Conservation (phyloP, 2,113 vertebrate species). For the Oceanodroma tethys region DNA sequence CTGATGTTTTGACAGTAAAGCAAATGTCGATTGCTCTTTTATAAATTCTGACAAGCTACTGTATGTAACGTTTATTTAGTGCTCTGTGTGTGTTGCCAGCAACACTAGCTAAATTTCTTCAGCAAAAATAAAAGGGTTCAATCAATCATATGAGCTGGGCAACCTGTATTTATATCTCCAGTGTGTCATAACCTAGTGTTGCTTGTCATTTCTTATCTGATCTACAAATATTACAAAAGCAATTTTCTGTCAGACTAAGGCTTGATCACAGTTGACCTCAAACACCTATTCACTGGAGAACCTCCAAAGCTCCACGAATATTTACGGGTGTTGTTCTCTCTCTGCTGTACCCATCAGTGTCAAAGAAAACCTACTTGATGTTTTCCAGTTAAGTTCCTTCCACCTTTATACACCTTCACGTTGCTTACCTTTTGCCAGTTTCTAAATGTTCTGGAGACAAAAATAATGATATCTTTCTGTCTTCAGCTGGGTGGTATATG, state of each 20-base stretch:
- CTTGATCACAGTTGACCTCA: constrained; percentile 65
- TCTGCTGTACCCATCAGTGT: not conserved
- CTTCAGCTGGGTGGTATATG: not conserved
- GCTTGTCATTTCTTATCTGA: constrained; percentile 73
- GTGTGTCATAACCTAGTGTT: constrained; percentile 54
- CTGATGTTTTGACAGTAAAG: constrained; percentile 70
- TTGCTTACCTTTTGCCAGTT: not conserved
- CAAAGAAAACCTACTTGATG: not conserved
- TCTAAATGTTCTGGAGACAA: not conserved
- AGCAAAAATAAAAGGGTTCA: constrained; percentile 29
- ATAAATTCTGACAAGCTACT: constrained; percentile 62
- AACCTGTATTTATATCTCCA: constrained; percentile 35
- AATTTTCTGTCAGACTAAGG: constrained; percentile 59
- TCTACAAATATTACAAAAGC: constrained; percentile 67
- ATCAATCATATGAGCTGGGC: constrained; percentile 22
- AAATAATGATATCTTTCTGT: not conserved
- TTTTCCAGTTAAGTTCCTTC: not conserved
- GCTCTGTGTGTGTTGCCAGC: constrained; percentile 34
- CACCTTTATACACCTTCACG: not conserved
- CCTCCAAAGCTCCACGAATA: not conserved
- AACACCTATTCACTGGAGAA: constrained; percentile 49
- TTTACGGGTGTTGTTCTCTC: not conserved
- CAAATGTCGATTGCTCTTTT: constrained; percentile 68
- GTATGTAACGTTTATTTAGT: constrained; percentile 59
- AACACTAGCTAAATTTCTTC: constrained; percentile 50